Conservation (phyloP, 1,140 invertebrate species). For the Drosophila yakuba region DNA sequence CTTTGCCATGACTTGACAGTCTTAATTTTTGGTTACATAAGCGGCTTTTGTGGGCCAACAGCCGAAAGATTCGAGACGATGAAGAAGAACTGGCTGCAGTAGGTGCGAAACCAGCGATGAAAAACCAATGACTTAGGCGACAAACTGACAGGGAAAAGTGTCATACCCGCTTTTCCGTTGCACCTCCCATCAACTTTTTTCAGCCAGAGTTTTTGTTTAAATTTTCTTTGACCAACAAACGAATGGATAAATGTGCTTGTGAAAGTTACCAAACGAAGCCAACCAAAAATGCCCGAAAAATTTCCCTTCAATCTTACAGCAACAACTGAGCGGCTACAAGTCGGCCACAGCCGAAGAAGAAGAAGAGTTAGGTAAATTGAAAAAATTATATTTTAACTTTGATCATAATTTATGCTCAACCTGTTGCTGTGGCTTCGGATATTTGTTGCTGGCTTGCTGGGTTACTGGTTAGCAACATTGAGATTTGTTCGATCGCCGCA, state of each 20-base stretch:
- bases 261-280: constrained; percentile 54
- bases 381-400: constrained; percentile 49
- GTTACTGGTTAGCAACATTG: constrained; percentile 30
- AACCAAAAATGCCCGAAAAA: constrained; percentile 32
- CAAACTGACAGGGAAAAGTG: constrained; percentile 39
- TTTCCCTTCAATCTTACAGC: constrained; percentile 49
- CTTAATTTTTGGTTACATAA: constrained; percentile 35
- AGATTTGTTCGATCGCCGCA: constrained; percentile 39
- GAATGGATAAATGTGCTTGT: constrained; percentile 32
- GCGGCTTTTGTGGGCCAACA: constrained; percentile 37
- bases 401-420: constrained; percentile 75
- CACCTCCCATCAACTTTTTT: constrained; percentile 10
- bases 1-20: constrained; percentile 31
- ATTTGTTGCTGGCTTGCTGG: constrained; percentile 2
- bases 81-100: neutral
- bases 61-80: neutral
- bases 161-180: neutral
- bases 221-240: constrained; percentile 21
- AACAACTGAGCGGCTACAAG: constrained; percentile 26
- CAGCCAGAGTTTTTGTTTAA: constrained; percentile 9
- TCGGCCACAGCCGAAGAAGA: constrained; percentile 45
- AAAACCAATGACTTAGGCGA: constrained; percentile 58
- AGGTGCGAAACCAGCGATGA: neutral
- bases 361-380: constrained; percentile 32
- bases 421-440: constrained; percentile 31